A percentile compares a stretch with the other conserved stretches of the same genome.
Conservation (phyloP, 2,113 vertebrate species). For the Mormyrus lacerda region DNA sequence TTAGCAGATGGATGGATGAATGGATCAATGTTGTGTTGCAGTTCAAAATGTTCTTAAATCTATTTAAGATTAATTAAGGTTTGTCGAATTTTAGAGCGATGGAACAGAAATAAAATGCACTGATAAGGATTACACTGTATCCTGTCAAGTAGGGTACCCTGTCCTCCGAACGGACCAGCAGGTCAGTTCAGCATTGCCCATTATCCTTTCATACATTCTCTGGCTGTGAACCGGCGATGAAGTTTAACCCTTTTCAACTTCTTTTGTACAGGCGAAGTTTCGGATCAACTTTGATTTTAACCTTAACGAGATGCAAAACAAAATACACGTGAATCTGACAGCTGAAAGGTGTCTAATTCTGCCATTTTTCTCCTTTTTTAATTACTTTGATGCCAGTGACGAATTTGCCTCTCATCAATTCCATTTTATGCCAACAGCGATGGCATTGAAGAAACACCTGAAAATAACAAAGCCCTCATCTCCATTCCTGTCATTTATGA, state of each 20-base stretch:
- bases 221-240: not conserved
- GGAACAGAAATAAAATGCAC: conserved; percentile 73
- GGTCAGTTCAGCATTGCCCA: conserved; percentile 49
- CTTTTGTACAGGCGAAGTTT: conserved; percentile 66
- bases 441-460: conserved; percentile 60
- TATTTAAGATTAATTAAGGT: not conserved
- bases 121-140: conserved; percentile 54
- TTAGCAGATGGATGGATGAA: not conserved
- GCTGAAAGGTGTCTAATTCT: conserved; percentile 64
- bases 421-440: conserved; percentile 56
- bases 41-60: not conserved
- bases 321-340: conserved; percentile 60
- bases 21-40: not conserved
- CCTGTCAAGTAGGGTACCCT: conserved; percentile 77
- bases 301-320: conserved; percentile 63
- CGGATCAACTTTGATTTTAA: conserved; percentile 79
- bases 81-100: conserved; percentile 56
- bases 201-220: not conserved
- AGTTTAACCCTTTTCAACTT: not conserved
- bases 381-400: not conserved
- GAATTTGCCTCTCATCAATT: not conserved
- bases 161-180: conserved; percentile 64
- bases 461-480: conserved; percentile 65
- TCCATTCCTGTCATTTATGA: conserved; percentile 70
- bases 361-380: not conserved